Evolutionary conservation across 2,797 vertebrate species (phyloP).

Genomic region (Micropoecilia bifurca): DNA sequence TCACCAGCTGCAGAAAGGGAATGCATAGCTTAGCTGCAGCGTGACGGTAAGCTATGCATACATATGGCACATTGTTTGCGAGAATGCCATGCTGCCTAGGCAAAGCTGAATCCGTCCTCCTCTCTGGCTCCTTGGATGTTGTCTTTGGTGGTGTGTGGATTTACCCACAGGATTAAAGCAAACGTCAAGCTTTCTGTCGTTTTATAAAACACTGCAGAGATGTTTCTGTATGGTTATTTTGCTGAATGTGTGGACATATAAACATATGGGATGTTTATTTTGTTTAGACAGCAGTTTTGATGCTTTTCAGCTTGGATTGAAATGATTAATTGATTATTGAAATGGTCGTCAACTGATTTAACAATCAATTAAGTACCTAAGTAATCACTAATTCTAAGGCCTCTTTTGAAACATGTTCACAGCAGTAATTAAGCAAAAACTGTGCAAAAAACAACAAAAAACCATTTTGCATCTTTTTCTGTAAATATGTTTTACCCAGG

Average conservation of each 20-base stretch:
- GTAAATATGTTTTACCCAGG: too few species aligned
- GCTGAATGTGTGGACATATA: not conserved
- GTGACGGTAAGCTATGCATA: not conserved
- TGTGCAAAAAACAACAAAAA: too few species aligned
- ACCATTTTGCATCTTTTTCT: too few species aligned
- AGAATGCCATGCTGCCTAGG: not conserved
- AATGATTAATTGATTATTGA: too few species aligned
- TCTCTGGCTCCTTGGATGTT: not conserved
- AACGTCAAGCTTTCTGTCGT: not conserved
- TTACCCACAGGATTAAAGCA: not conserved
- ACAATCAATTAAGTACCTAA: too few species aligned
- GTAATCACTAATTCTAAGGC: too few species aligned
- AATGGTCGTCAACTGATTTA: too few species aligned
- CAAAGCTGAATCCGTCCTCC: not conserved
- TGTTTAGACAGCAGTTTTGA: not conserved
- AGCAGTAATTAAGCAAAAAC: too few species aligned
- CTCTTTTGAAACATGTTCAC: too few species aligned
- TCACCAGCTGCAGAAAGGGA: not conserved
- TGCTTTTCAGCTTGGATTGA: not conserved
- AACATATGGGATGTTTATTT: not conserved
- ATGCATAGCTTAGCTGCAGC: conserved; percentile 4
- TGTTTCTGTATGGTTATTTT: not conserved
- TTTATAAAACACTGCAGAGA: not conserved
- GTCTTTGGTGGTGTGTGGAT: not conserved
- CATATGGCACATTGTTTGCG: not conserved